Evolutionary conservation across 2,888 invertebrate species (phyloP).

Genomic region (Aradus depressus): DNA sequence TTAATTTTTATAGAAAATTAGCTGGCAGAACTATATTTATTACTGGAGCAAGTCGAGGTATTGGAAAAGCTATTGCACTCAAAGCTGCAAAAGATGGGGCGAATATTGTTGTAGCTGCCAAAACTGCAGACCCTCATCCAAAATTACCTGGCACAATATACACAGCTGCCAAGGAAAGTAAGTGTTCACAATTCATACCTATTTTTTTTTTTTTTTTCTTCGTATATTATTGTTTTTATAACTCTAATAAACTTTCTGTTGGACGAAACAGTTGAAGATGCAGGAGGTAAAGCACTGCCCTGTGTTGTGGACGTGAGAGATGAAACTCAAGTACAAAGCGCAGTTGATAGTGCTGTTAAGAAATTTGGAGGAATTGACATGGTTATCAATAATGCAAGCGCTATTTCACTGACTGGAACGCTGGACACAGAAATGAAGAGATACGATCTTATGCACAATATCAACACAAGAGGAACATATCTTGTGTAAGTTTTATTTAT

Average conservation of each 20-base stretch:
- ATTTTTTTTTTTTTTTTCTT: neutral
- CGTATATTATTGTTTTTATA: constrained; percentile 13
- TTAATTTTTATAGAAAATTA: constrained; percentile 44
- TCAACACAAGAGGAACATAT: constrained; percentile 92
- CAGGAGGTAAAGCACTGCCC: constrained; percentile 75
- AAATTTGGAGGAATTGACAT: constrained; percentile 95
- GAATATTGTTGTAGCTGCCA: constrained; percentile 82
- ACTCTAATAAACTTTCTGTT: constrained; percentile 30
- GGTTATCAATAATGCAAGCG: constrained; percentile 90
- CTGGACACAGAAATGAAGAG: constrained; percentile 83
- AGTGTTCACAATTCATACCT: constrained; percentile 19
- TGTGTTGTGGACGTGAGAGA: constrained; percentile 80
- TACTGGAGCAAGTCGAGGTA: constrained; percentile 92
- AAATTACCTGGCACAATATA: constrained; percentile 88
- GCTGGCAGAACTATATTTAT: constrained; percentile 88
- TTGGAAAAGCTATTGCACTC: constrained; percentile 88
- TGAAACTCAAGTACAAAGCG: constrained; percentile 59
- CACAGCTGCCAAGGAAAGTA: constrained; percentile 80
- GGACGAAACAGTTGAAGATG: constrained; percentile 59
- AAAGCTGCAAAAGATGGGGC: constrained; percentile 89
- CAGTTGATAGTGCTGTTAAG: constrained; percentile 61
- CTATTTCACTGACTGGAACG: constrained; percentile 77
- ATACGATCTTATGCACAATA: constrained; percentile 90
- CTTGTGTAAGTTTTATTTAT: constrained; percentile 56
- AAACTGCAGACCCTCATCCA: constrained; percentile 81